Evolutionary conservation across 1,140 invertebrate genomes (phyloP), one percentile per base, ranked within the genome.

Genomic region (Homalodisca vitripennis): DNA sequence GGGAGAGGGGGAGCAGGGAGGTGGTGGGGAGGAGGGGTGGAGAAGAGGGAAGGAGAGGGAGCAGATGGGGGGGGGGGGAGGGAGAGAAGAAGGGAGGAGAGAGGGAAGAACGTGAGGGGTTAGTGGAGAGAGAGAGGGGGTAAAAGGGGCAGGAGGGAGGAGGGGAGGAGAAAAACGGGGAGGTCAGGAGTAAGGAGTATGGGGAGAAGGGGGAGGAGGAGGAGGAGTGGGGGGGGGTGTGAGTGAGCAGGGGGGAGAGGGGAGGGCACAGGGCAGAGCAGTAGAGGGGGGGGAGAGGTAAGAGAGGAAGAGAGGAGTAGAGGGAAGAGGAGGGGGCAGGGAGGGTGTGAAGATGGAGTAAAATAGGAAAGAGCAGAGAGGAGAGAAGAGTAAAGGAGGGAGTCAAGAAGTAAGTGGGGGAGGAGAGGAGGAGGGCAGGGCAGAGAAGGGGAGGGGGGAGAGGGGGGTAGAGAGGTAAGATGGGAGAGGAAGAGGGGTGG

Each of bases 121-220:
- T 29, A 30, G 32, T 10, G 60, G 32, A 27, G 60, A 30, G 31
- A n/a, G 31, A 62, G 3, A 10, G 31, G 57, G 14, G 27, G n/a
- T 17, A 62, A n/a, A 27, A 3, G 31, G 26, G 22, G 1, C 20
- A 62, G n/a, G 57, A 24, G 31, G 57, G 22, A 62, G 3, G 10
- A 62, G 57, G 22, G 31, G 22, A 27, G 22, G 57, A 24, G 3
- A 20, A 62, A 80, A 41, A n/a, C n/a, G 34, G 34, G 34, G 17
- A 41, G 34, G 17, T 41, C 34, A 41, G 6, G 34, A 17, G 34
- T 10, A 17, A 41, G 6, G 6, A 17, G 34, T 6, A 41, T 10
- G 34, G 17, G 17, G 6, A 41, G 34, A 41, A 17, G 17, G 34
- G 17, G 6, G 17, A 17, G 34, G 34, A 17, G 17, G 34, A 41